Evolutionary conservation across 2,113 vertebrate genomes (phyloP).

Genomic region (Panthera tigris): DNA sequence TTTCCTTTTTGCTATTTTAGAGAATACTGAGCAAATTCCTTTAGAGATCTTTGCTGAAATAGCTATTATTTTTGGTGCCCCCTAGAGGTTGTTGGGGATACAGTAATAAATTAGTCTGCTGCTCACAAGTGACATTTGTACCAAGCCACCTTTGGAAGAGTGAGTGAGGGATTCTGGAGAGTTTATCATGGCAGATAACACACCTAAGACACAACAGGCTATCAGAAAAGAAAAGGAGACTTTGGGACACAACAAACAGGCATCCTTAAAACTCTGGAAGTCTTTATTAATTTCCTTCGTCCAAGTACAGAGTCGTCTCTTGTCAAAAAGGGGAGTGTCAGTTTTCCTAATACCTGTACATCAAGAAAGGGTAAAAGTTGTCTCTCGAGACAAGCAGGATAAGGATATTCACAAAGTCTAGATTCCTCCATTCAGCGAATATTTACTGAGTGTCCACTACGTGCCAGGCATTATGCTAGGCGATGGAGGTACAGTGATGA

Average conservation of each 20-base stretch:
- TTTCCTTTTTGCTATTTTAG: background rate
- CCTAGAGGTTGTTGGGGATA: conserved; percentile 28
- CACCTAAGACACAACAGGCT: background rate
- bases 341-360: background rate
- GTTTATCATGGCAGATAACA: background rate
- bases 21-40: background rate
- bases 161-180: background rate
- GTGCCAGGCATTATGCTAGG: background rate
- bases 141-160: background rate
- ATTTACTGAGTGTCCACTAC: background rate
- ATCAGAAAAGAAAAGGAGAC: background rate
- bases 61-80: conserved; percentile 19
- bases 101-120: background rate
- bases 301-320: background rate
- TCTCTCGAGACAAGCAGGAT: background rate
- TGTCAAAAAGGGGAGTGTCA: background rate
- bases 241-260: background rate
- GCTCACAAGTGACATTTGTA: background rate
- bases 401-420: background rate
- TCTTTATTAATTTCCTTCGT: background rate
- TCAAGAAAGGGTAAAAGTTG: background rate
- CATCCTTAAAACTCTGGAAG: background rate
- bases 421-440: background rate
- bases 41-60: background rate
- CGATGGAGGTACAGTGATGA: background rate